Evolutionary conservation across 1,140 invertebrate species (phyloP), one percentile per base, ranked within the genome.

Genomic region (Drosophila arizonae): DNA sequence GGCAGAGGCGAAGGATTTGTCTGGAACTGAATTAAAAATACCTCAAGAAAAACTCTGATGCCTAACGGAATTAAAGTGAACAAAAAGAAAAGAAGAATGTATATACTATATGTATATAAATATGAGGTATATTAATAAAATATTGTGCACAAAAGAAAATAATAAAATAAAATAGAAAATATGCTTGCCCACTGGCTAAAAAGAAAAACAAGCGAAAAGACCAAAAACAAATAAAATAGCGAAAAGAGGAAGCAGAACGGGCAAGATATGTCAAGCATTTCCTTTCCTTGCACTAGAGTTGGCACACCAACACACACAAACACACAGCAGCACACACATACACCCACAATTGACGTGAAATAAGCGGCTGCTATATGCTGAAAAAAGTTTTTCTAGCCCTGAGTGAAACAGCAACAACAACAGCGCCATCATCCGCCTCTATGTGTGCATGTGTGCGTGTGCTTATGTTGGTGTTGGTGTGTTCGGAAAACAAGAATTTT

Each of bases 181-280:
- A 17, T 67, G 43, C 66, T 74, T 70, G 61, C 54, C 36, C 77
- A 61, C 52, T 57, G 60, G 67, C 50, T 52, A 41, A 58, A 62
- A 52, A 48, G 4, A 30, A 1, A 62, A 65, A 69, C 43, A 51
- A n/a, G 66, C 28, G 57, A 62, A 60, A 63, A 56, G 55, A 60
- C 46, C 6, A 55, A 54, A 41, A 65, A 57, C 55, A 72, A 69
- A 69, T 61, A 56, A 56, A 67, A 75, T 79, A 71, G 66, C 62
- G 72, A 84, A 76, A 65, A 51, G 55, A 72, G 70, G 64, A 71
- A 68, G 74, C 56, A 61, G 77, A 77, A 72, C 74, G 81, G 80
- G 80, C 81, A 76, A 86, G 77, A 86, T 66, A 78, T 86, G 81
- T 86, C 72, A 81, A 76, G 81, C 76, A 86, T 86, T 81, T 86